Evolutionary conservation across 2,113 vertebrate species (phyloP), one percentile per base, ranked within the genome.

Genomic region (Etheostoma spectabile): DNA sequence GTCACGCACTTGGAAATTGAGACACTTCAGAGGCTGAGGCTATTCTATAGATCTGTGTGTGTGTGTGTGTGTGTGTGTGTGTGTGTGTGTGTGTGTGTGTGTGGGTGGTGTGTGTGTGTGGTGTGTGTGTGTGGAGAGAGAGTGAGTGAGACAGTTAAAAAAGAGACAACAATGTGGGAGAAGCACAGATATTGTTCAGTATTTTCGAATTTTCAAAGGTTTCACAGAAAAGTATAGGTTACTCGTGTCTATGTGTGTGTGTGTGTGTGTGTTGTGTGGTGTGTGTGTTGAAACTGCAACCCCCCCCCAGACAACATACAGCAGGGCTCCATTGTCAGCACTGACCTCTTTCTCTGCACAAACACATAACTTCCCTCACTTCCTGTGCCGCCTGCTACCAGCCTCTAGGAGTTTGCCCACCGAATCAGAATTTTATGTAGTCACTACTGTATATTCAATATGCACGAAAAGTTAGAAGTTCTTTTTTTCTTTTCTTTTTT

Each of bases 351-450:
- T 83, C 80, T 77, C 51, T 83, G 68, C 77, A 87, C 68, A 89
- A 90, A 90, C 78, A 90, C 19, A 15, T 22, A 66, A 70, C 76
- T 89, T 91, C 85, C 86, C 56, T 73, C 8, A 24, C 74, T 90
- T 91, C 88, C 93, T 92, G 83, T 70, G 64, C 57, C 8, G 66
- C 64, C 82, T 49, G 33, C 76, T 76, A 69, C 70, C 77, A 79
- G 59, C 21, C 69, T 55, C 19, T 6, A 52, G 22, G 16, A 46
- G 22, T 63, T 2, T 12, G 33, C 22, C 45, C 27, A 42, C 46
- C 8, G 8, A 30, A 8, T 46, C n/a, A 21, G 19, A 38, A 8
- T 1, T 49, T 8, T 8, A 2, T 57, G 5, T 56, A 48, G 35
- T 38, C 45, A 8, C n/a, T 14, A 42, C 38, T 42, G 38, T 11